Evolutionary conservation across 2,113 vertebrate genomes (phyloP), one percentile per base, ranked within the genome.

Genomic region (Coregonus clupeaformis): DNA sequence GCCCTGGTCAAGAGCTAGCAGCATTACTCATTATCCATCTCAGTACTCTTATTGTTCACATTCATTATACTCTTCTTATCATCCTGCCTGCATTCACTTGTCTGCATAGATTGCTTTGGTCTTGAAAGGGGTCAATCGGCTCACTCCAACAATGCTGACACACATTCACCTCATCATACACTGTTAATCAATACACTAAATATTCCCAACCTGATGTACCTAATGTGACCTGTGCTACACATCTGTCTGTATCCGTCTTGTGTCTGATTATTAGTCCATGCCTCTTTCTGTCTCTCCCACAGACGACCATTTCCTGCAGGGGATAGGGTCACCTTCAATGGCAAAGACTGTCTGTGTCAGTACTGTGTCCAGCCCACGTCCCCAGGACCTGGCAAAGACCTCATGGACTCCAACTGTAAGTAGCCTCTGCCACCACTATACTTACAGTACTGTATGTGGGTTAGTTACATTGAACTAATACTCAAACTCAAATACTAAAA

Each of bases 311-410:
- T 55, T 55, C 52, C 52, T 55, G 52, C 52, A 5, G 52, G 52
- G 4, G 52, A 55, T 20, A 14, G 52, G 13, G 52, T 55, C 18
- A 55, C 52, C 52, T 55, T 55, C 52, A 55, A 55, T 55, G 52
- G 52, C 14, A 55, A 55, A 20, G 52, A 55, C 18, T 55, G 52
- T 55, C 52, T 55, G 14, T 55, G 52, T 20, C 52, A 55, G 52
- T 20, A 20, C 52, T 55, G 52, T 20, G 20, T 55, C 52, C 52
- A 55, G 52, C 52, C 52, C 52, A 18, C 4, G 14, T 55, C 52
- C 52, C 52, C 52, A 59, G 94, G 14, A 14, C 52, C 52, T 20
- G 14, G 14, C 52, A 55, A 55, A 55, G 52, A 55, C 52, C 13
- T 55, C 52, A 55, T 14, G 4, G 20, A 20, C 52, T 20, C 52